Conservation (phyloP, 2,113 vertebrate genomes). For the Apistogramma diplotaenia region DNA sequence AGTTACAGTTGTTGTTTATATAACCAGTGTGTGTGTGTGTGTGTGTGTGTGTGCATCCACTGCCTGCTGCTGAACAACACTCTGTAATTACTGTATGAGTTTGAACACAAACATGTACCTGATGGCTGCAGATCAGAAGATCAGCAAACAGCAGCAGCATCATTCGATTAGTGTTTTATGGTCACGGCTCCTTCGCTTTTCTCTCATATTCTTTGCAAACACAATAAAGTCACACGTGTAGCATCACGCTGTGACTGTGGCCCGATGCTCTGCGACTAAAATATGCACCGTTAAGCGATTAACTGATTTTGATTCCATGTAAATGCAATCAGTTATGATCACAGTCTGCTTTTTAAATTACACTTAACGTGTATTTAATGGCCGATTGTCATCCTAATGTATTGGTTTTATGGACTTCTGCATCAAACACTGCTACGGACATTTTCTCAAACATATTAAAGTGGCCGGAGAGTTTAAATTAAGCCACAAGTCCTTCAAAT, state of each 20-base stretch:
- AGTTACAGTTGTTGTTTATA: too few species aligned
- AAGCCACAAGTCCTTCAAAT: not conserved
- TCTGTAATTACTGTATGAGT: not conserved
- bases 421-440: not conserved
- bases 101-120: not conserved
- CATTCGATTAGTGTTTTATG: not conserved
- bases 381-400: not conserved
- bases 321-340: not conserved
- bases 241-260: not conserved
- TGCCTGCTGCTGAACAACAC: not conserved
- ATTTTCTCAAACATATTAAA: not conserved
- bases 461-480: not conserved
- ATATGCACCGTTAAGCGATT: not conserved
- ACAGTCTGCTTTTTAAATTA: not conserved
- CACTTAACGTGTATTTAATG: not conserved
- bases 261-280: not conserved
- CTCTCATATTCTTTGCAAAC: not conserved
- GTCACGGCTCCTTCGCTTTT: not conserved
- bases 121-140: not conserved
- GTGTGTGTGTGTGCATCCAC: not conserved
- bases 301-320: not conserved
- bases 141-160: accelerated
- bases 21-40: not conserved
- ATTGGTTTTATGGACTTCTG: not conserved
- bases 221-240: not conserved